Percentiles rank a stretch among this genome's conserved stretches.
phyloP scores from a whole-genome alignment of 1,140 invertebrate genomes.

The Dendrolimus punctatus region DNA sequence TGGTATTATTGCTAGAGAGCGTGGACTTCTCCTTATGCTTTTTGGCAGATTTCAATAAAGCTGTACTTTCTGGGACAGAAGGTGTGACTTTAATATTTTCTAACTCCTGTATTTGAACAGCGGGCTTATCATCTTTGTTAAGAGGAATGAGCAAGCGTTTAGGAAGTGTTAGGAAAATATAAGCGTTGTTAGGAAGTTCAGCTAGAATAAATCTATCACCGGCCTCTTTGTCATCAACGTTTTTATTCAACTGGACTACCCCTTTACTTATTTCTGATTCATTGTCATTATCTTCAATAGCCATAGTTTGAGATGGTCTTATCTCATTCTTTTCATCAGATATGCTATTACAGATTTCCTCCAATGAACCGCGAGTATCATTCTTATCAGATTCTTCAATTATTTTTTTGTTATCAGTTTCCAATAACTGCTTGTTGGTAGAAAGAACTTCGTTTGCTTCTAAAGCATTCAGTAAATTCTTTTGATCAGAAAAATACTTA shows the following conservation, averaged over 20 bases:
- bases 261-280: not conserved
- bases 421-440: not conserved
- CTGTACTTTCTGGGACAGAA: conserved; percentile 17
- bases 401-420: not conserved
- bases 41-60: conserved; percentile 17
- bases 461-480: conserved; percentile 18
- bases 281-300: not conserved
- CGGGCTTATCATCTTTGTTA: conserved; percentile 18
- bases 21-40: conserved; percentile 27
- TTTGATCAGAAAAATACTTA: conserved; percentile 18
- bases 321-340: no score
- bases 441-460: conserved; percentile 3
- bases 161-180: conserved; percentile 40
- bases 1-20: conserved; percentile 8
- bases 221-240: conserved; percentile 4
- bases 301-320: not conserved
- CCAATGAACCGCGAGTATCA: not conserved
- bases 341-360: no score
- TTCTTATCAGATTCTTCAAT: not conserved
- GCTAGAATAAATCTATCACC: conserved; percentile 16
- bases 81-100: conserved; percentile 20
- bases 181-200: conserved; percentile 37
- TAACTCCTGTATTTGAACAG: conserved; percentile 12
- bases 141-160: conserved; percentile 26
- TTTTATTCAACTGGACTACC: conserved; percentile 1